Conservation (phyloP, 2,888 invertebrate species). For the Euplexia lucipara region DNA sequence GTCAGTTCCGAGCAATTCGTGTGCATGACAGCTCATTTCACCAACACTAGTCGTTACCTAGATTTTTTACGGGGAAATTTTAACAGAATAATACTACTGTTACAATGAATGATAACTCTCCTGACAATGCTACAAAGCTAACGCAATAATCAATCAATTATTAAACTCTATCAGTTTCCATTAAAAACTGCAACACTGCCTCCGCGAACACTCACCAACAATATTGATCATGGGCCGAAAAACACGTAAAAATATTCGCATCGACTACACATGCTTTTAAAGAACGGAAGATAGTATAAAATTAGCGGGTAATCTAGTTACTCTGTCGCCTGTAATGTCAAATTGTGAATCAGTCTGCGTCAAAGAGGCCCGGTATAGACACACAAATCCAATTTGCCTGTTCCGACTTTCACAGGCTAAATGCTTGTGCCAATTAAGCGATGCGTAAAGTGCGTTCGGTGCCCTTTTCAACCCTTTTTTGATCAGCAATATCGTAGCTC, state of each 20-base stretch:
- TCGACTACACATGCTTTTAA: conserved; percentile 54
- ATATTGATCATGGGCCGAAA: conserved; percentile 54
- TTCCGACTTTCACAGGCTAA: conserved; percentile 86
- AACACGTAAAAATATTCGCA: conserved; percentile 45
- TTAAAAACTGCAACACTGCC: conserved; percentile 9
- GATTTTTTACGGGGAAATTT: too few relatives aligned
- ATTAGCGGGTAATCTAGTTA: conserved; percentile 86
- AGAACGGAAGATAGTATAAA: conserved; percentile 76
- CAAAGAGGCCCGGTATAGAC: conserved; percentile 82
- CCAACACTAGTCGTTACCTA: neutral
- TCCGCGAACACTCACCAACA: conserved; percentile 1
- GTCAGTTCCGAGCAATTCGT: too few relatives aligned
- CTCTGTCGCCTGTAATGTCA: conserved; percentile 81
- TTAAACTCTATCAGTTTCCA: conserved; percentile 13
- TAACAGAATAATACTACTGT: too few relatives aligned
- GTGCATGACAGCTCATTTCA: too few relatives aligned
- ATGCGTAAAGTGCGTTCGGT: conserved; percentile 84
- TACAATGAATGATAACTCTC: neutral
- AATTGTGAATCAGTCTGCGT: conserved; percentile 84
- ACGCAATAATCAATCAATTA: conserved; percentile 22
- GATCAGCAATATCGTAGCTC: conserved; percentile 72
- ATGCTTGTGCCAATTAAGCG: conserved; percentile 88
- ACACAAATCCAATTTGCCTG: conserved; percentile 88
- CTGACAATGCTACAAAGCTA: neutral
- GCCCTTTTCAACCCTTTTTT: conserved; percentile 77